Evolutionary conservation across 1,140 invertebrate genomes (phyloP).

Genomic region (Cotesia typhae): DNA sequence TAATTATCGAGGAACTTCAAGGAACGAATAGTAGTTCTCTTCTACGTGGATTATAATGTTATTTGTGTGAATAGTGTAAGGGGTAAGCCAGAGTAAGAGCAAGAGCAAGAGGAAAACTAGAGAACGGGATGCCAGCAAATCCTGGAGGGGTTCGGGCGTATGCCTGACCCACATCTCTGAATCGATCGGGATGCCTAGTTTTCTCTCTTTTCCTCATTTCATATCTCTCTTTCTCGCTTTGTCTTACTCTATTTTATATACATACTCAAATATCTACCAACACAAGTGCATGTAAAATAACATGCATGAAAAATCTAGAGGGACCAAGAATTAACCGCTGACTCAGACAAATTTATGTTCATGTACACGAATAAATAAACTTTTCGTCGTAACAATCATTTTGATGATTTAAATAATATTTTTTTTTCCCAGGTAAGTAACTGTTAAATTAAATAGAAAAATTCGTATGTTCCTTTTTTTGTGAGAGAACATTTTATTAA

Average conservation of each 20-base stretch:
- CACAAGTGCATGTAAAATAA: neutral
- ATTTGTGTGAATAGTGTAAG: conserved; percentile 13
- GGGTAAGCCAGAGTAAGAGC: conserved; percentile 23
- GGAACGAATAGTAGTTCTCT: conserved; percentile 6
- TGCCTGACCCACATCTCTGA: conserved; percentile 54
- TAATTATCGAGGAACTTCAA: neutral
- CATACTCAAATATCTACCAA: neutral
- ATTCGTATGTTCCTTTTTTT: too few relatives aligned
- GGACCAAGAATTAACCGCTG: too few relatives aligned
- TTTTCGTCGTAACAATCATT: too few relatives aligned
- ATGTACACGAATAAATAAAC: too few relatives aligned
- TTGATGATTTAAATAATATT: too few relatives aligned
- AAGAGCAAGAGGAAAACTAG: neutral
- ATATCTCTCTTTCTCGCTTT: neutral
- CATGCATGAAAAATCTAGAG: too few relatives aligned
- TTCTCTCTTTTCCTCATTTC: conserved; percentile 20
- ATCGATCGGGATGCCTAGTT: conserved; percentile 47
- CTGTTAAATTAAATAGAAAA: too few relatives aligned
- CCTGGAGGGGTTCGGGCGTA: conserved; percentile 50
- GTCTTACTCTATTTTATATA: conserved; percentile 4
- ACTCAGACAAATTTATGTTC: too few relatives aligned
- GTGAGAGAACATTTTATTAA: too few relatives aligned
- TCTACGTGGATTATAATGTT: conserved; percentile 21
- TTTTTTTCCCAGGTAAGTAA: too few relatives aligned
- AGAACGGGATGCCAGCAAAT: conserved; percentile 40